Conservation (phyloP, 2,797 vertebrate species). For the Octomys mimax region DNA sequence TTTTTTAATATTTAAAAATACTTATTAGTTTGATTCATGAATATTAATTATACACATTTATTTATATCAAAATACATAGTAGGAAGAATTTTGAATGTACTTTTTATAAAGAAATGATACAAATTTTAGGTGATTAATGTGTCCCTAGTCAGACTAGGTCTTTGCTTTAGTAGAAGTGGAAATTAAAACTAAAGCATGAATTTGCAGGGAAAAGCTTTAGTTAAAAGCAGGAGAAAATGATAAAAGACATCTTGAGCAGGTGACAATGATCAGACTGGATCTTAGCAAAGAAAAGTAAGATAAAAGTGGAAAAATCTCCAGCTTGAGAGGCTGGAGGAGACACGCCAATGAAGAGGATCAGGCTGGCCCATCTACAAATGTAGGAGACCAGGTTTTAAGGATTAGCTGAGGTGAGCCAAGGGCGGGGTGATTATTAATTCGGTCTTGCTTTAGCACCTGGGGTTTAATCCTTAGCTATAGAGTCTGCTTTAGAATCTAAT, state of each 20-base stretch:
- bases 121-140: not conserved
- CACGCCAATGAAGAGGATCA: not conserved
- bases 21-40: not conserved
- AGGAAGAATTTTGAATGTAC: not conserved
- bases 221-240: not conserved
- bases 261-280: not conserved
- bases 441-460: not conserved
- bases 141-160: not conserved
- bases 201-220: not conserved
- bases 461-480: not conserved
- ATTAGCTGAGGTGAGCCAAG: not conserved
- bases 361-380: not conserved
- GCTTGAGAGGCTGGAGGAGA: not conserved
- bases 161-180: not conserved
- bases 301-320: not conserved
- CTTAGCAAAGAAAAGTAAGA: not conserved
- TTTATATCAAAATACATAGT: not conserved
- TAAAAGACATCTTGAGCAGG: not conserved
- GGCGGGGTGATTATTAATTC: not conserved
- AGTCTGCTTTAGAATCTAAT: not conserved
- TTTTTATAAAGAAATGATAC: not conserved
- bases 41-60: not conserved
- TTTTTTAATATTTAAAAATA: not conserved
- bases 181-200: not conserved
- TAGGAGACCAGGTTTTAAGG: not conserved